Evolutionary conservation across 2,113 vertebrate species (phyloP).

Genomic region (Todiramphus saurophagus): DNA sequence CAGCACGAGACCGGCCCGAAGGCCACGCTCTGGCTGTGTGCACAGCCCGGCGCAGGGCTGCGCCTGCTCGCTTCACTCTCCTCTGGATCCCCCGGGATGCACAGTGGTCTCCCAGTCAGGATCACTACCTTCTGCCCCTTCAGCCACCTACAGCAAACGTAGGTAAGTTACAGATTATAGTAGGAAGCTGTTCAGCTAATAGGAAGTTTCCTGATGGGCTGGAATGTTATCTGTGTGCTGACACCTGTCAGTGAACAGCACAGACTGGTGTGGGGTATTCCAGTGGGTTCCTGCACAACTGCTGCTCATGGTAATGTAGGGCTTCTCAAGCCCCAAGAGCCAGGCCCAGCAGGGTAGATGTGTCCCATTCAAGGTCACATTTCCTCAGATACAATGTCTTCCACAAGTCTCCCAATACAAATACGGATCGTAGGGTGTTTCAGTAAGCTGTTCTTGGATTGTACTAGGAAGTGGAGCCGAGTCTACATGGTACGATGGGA

Average conservation of each 20-base stretch:
- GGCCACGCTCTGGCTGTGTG: fast-evolving
- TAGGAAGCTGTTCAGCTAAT: background rate
- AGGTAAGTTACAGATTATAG: background rate
- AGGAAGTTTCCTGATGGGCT: background rate
- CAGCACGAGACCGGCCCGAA: background rate
- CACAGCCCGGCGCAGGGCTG: background rate
- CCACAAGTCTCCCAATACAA: background rate
- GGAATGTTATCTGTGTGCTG: background rate
- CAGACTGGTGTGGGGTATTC: background rate
- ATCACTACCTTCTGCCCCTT: background rate
- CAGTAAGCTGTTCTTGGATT: background rate
- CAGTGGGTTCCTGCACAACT: background rate
- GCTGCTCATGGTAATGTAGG: background rate
- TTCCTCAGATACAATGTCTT: background rate
- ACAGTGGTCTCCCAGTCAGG: background rate
- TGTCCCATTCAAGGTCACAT: background rate
- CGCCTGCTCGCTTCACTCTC: background rate
- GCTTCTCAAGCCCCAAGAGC: background rate
- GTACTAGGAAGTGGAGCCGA: background rate
- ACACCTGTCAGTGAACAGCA: background rate
- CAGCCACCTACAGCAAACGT: too few relatives aligned
- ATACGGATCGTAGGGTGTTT: background rate
- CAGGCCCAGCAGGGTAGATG: background rate
- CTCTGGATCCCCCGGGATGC: background rate
- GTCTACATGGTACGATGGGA: background rate